Conservation (phyloP, 2,797 vertebrate genomes). For the Crenichthys baileyi region DNA sequence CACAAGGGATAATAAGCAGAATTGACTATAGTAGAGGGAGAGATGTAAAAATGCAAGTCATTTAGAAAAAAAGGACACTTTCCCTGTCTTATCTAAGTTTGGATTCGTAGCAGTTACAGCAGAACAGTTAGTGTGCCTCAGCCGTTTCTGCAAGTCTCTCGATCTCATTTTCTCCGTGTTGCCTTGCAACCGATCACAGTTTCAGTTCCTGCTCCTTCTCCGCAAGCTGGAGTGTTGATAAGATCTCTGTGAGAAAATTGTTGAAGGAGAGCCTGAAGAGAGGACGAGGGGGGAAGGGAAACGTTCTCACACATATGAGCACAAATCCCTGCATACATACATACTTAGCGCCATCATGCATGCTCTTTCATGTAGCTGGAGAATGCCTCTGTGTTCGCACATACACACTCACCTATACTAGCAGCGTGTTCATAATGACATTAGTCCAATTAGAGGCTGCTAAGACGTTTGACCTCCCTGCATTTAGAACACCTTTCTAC, state of each 20-base stretch:
- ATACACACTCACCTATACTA: constrained; percentile 26
- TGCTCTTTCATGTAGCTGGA: constrained; percentile 27
- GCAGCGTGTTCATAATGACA: constrained; percentile 57
- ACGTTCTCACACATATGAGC: constrained; percentile 43
- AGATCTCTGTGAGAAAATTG: constrained; percentile 66
- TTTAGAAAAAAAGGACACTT: constrained; percentile 21
- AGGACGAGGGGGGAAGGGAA: constrained; percentile 52
- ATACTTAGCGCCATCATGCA: constrained; percentile 32
- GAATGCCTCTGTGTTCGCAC: constrained; percentile 7
- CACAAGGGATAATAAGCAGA: background rate
- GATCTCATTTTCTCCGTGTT: constrained; percentile 37
- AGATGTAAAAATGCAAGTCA: constrained; percentile 8
- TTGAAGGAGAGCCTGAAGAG: constrained; percentile 57
- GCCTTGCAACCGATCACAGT: constrained; percentile 51
- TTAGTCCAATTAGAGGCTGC: constrained; percentile 67
- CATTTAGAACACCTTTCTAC: constrained; percentile 45
- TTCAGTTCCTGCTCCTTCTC: constrained; percentile 54
- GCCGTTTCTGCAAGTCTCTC: constrained; percentile 22
- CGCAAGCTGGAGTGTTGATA: constrained; percentile 55
- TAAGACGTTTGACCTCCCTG: constrained; percentile 63
- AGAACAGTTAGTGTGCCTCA: constrained; percentile 15
- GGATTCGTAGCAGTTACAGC: constrained; percentile 30
- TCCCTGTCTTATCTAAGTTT: constrained; percentile 23
- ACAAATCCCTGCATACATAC: constrained; percentile 44
- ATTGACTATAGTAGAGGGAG: background rate